Base-by-base conservation (phyloP, 2,888 invertebrate genomes). In the Amblyteles armatorius region DNA sequence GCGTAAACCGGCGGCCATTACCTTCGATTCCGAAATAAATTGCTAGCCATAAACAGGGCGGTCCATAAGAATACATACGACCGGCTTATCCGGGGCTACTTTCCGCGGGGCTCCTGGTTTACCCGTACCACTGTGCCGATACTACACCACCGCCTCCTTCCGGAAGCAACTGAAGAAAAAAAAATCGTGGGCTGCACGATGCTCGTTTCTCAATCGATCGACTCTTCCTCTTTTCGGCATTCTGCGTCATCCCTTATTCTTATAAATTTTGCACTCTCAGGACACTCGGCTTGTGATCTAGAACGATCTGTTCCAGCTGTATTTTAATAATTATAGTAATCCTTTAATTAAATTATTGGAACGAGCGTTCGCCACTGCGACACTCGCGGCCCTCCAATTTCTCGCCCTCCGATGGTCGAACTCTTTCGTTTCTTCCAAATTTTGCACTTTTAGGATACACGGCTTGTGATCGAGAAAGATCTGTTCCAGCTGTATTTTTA, bases 1-100 rank as follows among this genome's bases (percentile, higher is more conserved):
- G 91, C 90, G 91, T 93, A 92, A 93, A 92, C 91, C 90, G 91
- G 89, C 90, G 90, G 91, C 93, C 93, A 93, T 93, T 93, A 93
- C 92, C 91, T 93, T 93, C 93, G 93, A 93, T 93, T 93, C 92
- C 88, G 88, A 93, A 93, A 93, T 93, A 93, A 93, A 93, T 93
- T 93, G 93, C 91, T 89, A 89, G 90, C 92, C 92, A 93, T 93
- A 93, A 93, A 93, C 92, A 93, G 92, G 91, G 91, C 88, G 91
- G 92, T 91, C 91, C 91, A 92, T 92, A 91, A 91, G 92, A 92
- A 93, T 93, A 93, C 93, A 93, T 91, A 93, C 90, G 92, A 93
- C 91, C 92, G 89, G 91, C 91, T 93, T 92, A 92, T 84, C 85
- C 85, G 50, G 79, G 83, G 76, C 57, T 86, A 84, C 86, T 83